A percentile compares a stretch with the other conserved stretches of the same genome.
Conservation (phyloP, 92 coral and sea anemone genomes). For the Siderastrea siderea region DNA sequence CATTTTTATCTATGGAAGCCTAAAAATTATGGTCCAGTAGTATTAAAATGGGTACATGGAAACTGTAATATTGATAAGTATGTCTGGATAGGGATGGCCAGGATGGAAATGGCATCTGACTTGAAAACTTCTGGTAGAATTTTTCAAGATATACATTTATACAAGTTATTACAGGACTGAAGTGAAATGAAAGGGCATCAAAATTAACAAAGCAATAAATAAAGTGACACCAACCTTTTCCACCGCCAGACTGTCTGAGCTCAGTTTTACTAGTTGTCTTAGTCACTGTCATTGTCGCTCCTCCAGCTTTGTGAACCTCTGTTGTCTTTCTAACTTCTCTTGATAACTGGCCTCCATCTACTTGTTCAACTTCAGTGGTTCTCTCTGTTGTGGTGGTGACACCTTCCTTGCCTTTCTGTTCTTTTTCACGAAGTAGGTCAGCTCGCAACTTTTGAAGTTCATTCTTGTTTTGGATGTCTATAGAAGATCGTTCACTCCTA, state of each 20-base stretch:
- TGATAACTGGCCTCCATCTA: conserved; percentile 51
- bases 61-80: too few species aligned
- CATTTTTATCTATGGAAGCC: too few species aligned
- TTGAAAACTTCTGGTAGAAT: too few species aligned
- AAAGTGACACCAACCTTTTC: conserved; percentile 28
- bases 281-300: conserved; percentile 70
- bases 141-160: too few species aligned
- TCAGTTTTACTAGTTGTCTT: conserved; percentile 76
- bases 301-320: conserved; percentile 73
- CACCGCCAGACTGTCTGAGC: conserved; percentile 17
- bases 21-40: too few species aligned
- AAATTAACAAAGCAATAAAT: too few species aligned
- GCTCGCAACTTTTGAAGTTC: conserved; percentile 66
- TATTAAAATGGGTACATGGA: too few species aligned
- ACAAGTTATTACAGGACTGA: too few species aligned
- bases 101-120: too few species aligned
- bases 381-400: conserved; percentile 50
- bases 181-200: too few species aligned
- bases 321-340: conserved; percentile 70
- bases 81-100: too few species aligned
- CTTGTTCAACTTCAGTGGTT: conserved; percentile 43
- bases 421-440: conserved; percentile 54
- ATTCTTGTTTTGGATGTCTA: conserved; percentile 69
- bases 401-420: conserved; percentile 39
- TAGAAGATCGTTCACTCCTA: conserved; percentile 64